A percentile compares a stretch with the other conserved stretches of the same genome.
Evolutionary conservation across 2,888 invertebrate genomes (phyloP).

Genomic region (Molorchus minor): DNA sequence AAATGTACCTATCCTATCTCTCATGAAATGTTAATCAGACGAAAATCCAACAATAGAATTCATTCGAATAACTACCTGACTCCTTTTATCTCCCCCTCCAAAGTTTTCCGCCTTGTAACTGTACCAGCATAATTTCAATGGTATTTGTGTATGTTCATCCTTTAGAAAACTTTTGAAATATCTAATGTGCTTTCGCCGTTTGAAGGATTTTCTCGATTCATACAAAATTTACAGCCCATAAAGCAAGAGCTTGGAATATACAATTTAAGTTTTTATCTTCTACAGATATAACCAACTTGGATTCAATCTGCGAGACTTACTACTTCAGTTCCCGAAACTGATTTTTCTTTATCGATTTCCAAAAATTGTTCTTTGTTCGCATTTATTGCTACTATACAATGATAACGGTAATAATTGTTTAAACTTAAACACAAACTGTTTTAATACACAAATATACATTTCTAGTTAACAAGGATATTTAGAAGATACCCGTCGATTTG

Average conservation of each 20-base stretch:
- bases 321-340: not conserved
- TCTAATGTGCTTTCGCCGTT: conserved; percentile 1
- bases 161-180: not conserved
- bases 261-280: conserved; percentile 29
- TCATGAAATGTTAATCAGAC: too few relatives aligned
- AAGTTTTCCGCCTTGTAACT: not conserved
- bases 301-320: not conserved
- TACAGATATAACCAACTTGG: conserved; percentile 3
- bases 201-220: conserved; percentile 18
- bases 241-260: conserved; percentile 21
- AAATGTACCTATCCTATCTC: too few relatives aligned
- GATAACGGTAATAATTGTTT: too few relatives aligned
- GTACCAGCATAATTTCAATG: not conserved
- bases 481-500: too few relatives aligned
- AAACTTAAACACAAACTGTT: too few relatives aligned
- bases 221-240: conserved; percentile 18
- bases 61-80: too few relatives aligned
- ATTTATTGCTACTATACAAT: too few relatives aligned
- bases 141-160: not conserved
- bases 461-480: too few relatives aligned
- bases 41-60: too few relatives aligned
- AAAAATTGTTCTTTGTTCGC: too few relatives aligned
- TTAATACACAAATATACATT: too few relatives aligned
- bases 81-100: not conserved
- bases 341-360: too few relatives aligned